Evolutionary conservation across 2,888 invertebrate genomes (phyloP), one percentile per base, ranked within the genome.

Genomic region (Rhabditoides inermis): DNA sequence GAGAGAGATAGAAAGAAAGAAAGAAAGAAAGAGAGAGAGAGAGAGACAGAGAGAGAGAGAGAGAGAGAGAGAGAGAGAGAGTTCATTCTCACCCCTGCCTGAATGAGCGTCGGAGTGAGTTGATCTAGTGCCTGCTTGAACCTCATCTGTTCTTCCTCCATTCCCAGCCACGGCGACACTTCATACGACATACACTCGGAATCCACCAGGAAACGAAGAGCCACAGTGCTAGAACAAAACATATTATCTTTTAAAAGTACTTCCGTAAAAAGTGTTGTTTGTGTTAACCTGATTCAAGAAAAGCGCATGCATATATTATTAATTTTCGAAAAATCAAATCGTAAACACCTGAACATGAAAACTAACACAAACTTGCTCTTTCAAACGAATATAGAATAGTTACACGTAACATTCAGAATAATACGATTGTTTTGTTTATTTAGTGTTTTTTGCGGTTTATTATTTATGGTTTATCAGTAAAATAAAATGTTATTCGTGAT

Each of bases 91-190:
- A 45, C 39, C 28, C 20, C 30, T 7, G 25, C 45, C 40, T 37
- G 28, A 30, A 35, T 39, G 45, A 53, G 49, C 49, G 44, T 37
- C 45, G 45, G 39, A 45, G 46, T 39, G 44, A 26, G 47, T n/a
- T 68, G 61, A 56, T 73, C 70, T 23, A 73, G 61, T 18, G 58
- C 61, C 27, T 60, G 57, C 42, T 55, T 60, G 56, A 62, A 73
- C 27, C 58, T 58, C 32, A 44, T 46, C 30, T 65, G 61, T 28
- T 69, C 68, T 18, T 64, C 62, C 44, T 70, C 69, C 6, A 73
- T 45, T 6, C 65, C 69, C 18, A 55, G 25, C 73, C 73, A 73
- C 39, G 46, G 53, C 2, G 65, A 62, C 22, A 69, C 58, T 45
- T 65, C 63, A 46, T 64, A 67, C 42, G 61, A 64, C 23, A 67